These are phyloP conservation scores for Probaryconus sp. DNA, from an alignment of 1,140 invertebrate genomes.

Conservation along the genomic window DNA sequence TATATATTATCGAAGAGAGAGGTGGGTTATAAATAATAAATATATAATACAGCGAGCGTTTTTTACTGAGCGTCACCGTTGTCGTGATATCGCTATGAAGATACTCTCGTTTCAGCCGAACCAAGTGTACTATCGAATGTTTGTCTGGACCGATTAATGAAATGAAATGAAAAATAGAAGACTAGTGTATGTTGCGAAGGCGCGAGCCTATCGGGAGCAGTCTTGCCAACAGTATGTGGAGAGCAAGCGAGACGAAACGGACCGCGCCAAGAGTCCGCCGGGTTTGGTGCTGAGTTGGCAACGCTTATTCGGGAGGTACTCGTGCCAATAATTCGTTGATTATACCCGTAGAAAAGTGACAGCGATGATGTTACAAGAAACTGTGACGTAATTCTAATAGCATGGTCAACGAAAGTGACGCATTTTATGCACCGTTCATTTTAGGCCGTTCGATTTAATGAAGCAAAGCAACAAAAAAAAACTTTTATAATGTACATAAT, in stretches of 20 bases:
- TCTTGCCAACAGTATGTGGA: slow-evolving; percentile 18
- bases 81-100: slow-evolving; percentile 34
- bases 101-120: slow-evolving; percentile 47
- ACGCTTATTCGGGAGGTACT: slow-evolving; percentile 21
- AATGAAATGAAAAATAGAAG: neutral
- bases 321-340: slow-evolving; percentile 35
- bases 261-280: neutral
- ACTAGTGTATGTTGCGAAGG: slow-evolving; percentile 7
- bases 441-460: neutral
- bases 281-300: neutral
- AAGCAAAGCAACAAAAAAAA: no score
- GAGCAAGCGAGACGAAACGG: no score
- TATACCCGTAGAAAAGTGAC: slow-evolving; percentile 4
- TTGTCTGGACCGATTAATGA: slow-evolving; percentile 15
- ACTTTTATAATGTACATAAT: slow-evolving; percentile 31
- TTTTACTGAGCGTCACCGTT: slow-evolving; percentile 46
- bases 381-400: neutral
- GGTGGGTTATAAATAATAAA: slow-evolving; percentile 23
- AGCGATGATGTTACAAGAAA: neutral
- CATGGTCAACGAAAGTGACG: slow-evolving; percentile 20
- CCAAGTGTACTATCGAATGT: slow-evolving; percentile 35
- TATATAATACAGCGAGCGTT: slow-evolving; percentile 41
- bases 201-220: slow-evolving; percentile 8
- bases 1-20: slow-evolving; percentile 21
- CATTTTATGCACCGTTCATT: slow-evolving; percentile 5